Conservation (phyloP, 2,113 vertebrate genomes). For the Prietella phreatophila region DNA sequence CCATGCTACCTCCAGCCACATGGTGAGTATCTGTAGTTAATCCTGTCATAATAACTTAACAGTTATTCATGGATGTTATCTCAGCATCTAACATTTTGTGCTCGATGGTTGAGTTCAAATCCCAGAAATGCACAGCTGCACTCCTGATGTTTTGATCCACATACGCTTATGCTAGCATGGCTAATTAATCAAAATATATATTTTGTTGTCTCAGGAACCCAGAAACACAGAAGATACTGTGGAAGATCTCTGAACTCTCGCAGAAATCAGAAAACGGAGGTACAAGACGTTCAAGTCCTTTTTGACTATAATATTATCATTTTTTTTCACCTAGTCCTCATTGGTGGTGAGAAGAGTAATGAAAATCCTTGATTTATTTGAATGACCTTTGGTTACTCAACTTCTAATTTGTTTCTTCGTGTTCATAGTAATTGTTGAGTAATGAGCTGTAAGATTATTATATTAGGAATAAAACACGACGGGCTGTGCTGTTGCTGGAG, state of each 20-base stretch:
- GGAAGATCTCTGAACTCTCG: conserved; percentile 88
- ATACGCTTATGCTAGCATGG: neutral
- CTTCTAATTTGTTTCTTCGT: neutral
- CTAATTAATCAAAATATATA: neutral
- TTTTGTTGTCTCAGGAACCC: conserved; percentile 74
- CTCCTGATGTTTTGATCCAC: neutral
- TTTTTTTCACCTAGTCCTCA: neutral
- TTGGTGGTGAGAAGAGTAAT: neutral
- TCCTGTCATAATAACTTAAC: neutral
- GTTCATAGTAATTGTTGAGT: neutral
- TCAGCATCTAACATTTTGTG: neutral
- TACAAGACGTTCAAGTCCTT: conserved; percentile 51
- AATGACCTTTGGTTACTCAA: neutral
- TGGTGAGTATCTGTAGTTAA: conserved; percentile 74
- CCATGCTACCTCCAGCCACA: conserved; percentile 89
- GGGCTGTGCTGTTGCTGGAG: neutral
- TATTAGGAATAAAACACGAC: neutral
- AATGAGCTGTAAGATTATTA: neutral
- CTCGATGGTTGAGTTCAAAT: neutral
- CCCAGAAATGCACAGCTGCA: neutral
- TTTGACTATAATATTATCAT: neutral
- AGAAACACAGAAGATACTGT: conserved; percentile 84
- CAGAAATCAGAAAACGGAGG: conserved; percentile 90
- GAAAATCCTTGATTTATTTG: neutral
- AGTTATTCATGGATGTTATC: neutral